Conservation (phyloP, 35 echinoderm and acorn worm genomes). For the Heliocidaris erythrogramma region DNA sequence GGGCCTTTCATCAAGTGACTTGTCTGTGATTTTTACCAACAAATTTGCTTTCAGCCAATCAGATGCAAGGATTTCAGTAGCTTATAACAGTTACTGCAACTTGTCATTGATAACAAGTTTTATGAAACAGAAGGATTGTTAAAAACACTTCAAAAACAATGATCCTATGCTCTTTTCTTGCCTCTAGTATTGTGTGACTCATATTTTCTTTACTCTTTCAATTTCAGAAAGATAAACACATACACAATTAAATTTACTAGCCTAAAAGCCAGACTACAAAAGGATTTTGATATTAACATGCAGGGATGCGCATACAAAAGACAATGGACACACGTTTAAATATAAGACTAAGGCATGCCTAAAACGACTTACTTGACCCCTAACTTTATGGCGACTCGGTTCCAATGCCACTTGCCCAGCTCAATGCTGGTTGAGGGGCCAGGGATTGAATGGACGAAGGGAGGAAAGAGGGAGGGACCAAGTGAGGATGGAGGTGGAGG, state of each 20-base stretch:
- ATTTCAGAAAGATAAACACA: background rate
- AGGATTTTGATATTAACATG: background rate
- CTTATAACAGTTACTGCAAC: no score
- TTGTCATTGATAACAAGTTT: no score
- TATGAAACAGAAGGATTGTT: no score
- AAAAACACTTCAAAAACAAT: background rate
- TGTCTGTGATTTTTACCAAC: no score
- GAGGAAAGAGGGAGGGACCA: constrained; percentile 4
- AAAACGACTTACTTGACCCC: constrained; percentile 89
- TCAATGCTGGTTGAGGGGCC: constrained; percentile 59
- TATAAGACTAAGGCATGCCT: background rate
- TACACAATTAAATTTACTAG: no score
- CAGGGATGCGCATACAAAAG: background rate
- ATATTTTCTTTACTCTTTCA: background rate
- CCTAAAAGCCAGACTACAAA: background rate
- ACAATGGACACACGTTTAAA: background rate
- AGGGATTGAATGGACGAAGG: background rate
- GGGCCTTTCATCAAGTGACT: no score
- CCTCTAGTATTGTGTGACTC: background rate
- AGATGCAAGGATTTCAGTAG: no score
- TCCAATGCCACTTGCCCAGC: constrained; percentile 92
- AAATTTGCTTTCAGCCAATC: no score
- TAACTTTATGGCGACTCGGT: constrained; percentile 90
- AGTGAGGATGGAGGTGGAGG: constrained; percentile 11
- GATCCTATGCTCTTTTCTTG: background rate